Evolutionary conservation across 2,888 invertebrate genomes (phyloP), one percentile per base, ranked within the genome.

Genomic region (Sminthurides aquaticus): DNA sequence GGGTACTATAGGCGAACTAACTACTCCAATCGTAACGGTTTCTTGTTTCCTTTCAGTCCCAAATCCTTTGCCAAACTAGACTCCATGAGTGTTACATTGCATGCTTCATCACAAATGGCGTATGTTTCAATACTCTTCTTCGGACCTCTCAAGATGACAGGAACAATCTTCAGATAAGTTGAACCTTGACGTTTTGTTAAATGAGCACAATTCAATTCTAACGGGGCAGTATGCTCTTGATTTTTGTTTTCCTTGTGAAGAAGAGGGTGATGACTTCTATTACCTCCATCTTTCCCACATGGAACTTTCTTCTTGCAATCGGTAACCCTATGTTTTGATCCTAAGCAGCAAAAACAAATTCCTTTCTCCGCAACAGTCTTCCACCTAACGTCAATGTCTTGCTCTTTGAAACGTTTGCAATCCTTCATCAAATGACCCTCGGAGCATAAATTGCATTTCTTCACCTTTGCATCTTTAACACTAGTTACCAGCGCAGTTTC

Each of bases 81-180:
- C 3, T 49, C 55, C 1, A 69, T 20, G 2, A 62, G 18, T n/a
- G 68, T 59, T 1, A 48, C 48, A 15, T 57, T 56, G 5, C 64
- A 64, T 0, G 61, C 64, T 8, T n/a, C 34, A 28, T 68, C 66
- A 5, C 66, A 25, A 20, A 67, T 28, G 1, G 65, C 67, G 43
- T 27, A 61, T 0, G 64, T 61, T 3, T 26, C 1, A 1, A 64
- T 8, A 18, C 18, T n/a, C 20, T 59, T 29, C 1, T 22, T 28
- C 0, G 64, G 64, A 8, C 64, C 64, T 22, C 15, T 52, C 2
- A 55, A 3, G 1, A 58, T n/a, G 5, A 65, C 60, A 2, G 62
- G 64, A 1, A 67, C 25, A 0, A 68, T 61, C n/a, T n/a, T n/a
- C n/a, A n/a, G n/a, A n/a, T n/a, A n/a, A n/a, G n/a, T n/a, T n/a